Base-by-base conservation (phyloP, 2,888 invertebrate species). In the Yponomeuta cagnagella region DNA sequence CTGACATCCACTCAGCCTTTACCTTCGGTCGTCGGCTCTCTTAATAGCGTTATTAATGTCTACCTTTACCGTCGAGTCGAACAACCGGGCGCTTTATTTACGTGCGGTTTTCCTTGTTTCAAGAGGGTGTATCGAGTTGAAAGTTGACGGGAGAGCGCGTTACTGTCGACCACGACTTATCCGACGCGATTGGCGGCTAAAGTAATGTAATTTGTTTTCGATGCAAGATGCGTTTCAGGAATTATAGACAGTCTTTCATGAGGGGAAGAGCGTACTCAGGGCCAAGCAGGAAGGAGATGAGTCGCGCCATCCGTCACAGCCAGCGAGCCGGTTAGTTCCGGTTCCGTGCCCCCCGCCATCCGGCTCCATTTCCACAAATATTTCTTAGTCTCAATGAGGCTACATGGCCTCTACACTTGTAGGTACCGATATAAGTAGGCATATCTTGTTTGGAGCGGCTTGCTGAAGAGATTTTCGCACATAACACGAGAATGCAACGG, bases 41-140 rank as follows among this genome's bases (percentile, higher is more conserved):
- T 83, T 82, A 85, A 85, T 83, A 77, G 79, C 79, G 77, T 85
- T 85, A 85, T 85, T 84, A 80, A 79, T 78, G 77, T 79, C 77
- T 80, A 65, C 64, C 70, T 70, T 65, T 70, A 64, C 64, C 43
- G 48, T 52, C 68, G 52, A 68, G 52, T 52, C 68, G 48, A 67
- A 65, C 30, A 33, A 31, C 68, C 3, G 52, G 31, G 5, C 52
- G 48, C 10, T 68, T 68, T 68, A 52, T 68, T 68, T 68, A 8
- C n/a, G 43, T n/a, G 65, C 15, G 33, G 23, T 10, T 12, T 58
- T 58, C 52, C 52, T 58, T 58, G 12, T 58, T 58, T 58, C 12
- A 8, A 43, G 43, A 15, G 52, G 15, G 52, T 58, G 52, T 58
- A 58, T 58, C 15, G 15, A 58, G 52, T 58, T 58, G 15, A 58